Percentiles rank a stretch among this genome's conserved stretches.
Evolutionary conservation across 2,888 invertebrate species (phyloP).

Genomic region (Coleophora deauratella): DNA sequence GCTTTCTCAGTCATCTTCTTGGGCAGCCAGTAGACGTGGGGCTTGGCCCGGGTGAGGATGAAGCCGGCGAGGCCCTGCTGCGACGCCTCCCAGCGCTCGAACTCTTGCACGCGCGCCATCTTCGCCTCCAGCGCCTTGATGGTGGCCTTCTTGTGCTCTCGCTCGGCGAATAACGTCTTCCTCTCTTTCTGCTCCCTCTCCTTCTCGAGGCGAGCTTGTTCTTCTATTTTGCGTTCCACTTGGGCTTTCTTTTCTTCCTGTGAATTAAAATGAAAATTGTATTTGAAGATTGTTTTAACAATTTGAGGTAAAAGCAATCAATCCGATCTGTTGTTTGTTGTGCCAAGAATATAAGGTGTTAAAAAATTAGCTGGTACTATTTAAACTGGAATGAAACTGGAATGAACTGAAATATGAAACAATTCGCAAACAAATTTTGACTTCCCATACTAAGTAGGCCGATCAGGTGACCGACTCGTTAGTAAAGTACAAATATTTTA

Average conservation of each 20-base stretch:
- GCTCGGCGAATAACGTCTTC: slow-evolving; percentile 86
- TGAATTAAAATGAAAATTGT: slow-evolving; percentile 10
- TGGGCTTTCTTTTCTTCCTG: slow-evolving; percentile 76
- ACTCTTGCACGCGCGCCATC: slow-evolving; percentile 90
- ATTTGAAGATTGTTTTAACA: too few relatives aligned
- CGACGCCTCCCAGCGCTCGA: slow-evolving; percentile 86
- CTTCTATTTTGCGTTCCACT: slow-evolving; percentile 95
- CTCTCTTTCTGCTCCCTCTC: slow-evolving; percentile 87
- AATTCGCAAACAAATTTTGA: too few relatives aligned
- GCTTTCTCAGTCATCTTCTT: slow-evolving; percentile 82
- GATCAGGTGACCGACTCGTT: too few relatives aligned
- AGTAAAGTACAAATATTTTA: too few relatives aligned
- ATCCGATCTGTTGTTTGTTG: too few relatives aligned
- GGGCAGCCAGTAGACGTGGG: slow-evolving; percentile 91
- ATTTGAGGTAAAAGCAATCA: too few relatives aligned
- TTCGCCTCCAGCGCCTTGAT: slow-evolving; percentile 92
- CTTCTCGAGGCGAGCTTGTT: slow-evolving; percentile 89
- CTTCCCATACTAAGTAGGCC: too few relatives aligned
- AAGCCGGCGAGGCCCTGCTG: slow-evolving; percentile 85
- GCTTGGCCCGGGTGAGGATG: slow-evolving; percentile 90
- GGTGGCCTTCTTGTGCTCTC: slow-evolving; percentile 90
- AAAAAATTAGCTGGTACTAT: too few relatives aligned
- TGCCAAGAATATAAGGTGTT: too few relatives aligned
- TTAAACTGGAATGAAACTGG: too few relatives aligned
- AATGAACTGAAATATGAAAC: too few relatives aligned